These are phyloP conservation scores for Fragariocoptes setiger DNA, from an alignment of 1,140 invertebrate species.

Conservation along the genomic window DNA sequence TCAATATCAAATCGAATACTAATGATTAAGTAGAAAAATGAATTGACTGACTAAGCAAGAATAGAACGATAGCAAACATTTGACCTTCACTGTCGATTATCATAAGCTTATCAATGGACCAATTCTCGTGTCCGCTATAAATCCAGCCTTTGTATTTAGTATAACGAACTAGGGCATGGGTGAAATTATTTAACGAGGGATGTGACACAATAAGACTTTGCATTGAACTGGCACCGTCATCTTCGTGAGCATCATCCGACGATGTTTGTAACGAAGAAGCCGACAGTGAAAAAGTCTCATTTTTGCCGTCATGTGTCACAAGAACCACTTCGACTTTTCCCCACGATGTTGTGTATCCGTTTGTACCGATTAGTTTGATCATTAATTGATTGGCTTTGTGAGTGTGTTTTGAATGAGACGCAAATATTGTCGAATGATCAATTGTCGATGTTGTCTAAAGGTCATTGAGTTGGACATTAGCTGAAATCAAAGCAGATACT, in stretches of 20 bases:
- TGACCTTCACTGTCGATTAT: conserved; percentile 53
- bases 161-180: conserved; percentile 38
- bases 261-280: conserved; percentile 13
- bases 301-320: conserved; percentile 39
- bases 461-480: no score
- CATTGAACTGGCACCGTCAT: conserved; percentile 16
- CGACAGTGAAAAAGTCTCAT: conserved; percentile 59
- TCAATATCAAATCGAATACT: background rate
- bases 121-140: conserved; percentile 36
- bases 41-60: background rate
- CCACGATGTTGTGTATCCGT: conserved; percentile 28
- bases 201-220: conserved; percentile 42
- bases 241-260: background rate
- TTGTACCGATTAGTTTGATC: conserved; percentile 37
- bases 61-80: conserved; percentile 21
- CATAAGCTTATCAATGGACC: conserved; percentile 40
- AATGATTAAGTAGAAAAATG: background rate
- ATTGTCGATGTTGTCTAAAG: no score
- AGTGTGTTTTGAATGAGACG: background rate
- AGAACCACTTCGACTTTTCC: conserved; percentile 50
- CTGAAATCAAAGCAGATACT: no score
- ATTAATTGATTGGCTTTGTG: conserved; percentile 45
- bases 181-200: conserved; percentile 37
- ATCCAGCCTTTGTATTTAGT: conserved; percentile 67
- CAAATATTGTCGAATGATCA: no score